A percentile compares a stretch with the other conserved stretches of the same genome.
Conservation (phyloP, 2,797 vertebrate species). For the Anomalospiza imberbis region DNA sequence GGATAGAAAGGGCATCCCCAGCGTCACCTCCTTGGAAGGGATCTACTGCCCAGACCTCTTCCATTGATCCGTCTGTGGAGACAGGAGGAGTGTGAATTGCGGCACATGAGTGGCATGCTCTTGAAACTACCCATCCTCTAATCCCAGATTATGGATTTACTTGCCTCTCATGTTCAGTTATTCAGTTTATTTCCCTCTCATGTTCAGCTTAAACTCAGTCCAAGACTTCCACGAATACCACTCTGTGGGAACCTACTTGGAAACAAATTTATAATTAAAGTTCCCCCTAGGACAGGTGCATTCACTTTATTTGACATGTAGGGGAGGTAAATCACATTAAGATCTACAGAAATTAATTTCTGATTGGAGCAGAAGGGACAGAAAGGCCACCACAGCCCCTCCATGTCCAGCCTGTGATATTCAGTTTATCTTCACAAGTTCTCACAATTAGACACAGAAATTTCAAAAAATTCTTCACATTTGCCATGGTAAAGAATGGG, state of each 20-base stretch:
- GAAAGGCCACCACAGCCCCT: not conserved
- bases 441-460: not conserved
- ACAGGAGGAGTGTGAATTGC: not conserved
- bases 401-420: not conserved
- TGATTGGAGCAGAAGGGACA: not conserved
- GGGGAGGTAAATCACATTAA: not conserved
- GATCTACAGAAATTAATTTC: not conserved
- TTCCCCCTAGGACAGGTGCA: not conserved
- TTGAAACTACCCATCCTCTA: not conserved
- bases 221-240: not conserved
- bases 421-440: not conserved
- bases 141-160: not conserved
- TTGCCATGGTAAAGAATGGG: not conserved
- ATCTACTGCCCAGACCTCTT: not conserved
- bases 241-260: not conserved
- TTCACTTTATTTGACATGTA: not conserved
- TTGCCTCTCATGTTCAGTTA: not conserved
- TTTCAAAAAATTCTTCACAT: not conserved
- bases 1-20: conserved; percentile 25
- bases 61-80: not conserved
- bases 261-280: not conserved
- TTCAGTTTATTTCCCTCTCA: not conserved
- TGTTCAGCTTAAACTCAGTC: not conserved
- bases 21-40: not conserved
- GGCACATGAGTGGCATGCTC: not conserved